Evolutionary conservation across 2,797 vertebrate genomes (phyloP).

Genomic region (Mus spretus): DNA sequence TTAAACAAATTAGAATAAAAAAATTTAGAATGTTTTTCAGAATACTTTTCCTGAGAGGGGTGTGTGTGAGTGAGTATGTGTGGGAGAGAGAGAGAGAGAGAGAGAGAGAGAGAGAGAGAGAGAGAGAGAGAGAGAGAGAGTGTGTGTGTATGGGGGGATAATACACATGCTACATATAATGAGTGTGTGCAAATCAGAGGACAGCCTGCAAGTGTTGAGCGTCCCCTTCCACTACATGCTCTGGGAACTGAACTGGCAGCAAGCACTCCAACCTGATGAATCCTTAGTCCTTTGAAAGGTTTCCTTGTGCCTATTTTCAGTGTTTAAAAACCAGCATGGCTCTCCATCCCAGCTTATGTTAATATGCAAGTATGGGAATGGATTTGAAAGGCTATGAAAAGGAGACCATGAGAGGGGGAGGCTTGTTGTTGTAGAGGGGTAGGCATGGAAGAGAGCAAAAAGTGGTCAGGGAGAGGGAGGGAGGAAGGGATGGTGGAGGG

Average conservation of each 20-base stretch:
- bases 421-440: not conserved
- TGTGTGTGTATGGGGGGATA: not conserved
- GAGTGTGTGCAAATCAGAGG: not conserved
- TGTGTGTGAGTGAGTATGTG: not conserved
- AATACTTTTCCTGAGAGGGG: not conserved
- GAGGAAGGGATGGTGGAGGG: not conserved
- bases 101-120: too few relatives aligned
- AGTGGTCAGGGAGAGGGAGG: not conserved
- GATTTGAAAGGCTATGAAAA: not conserved
- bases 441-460: not conserved
- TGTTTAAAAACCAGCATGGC: not conserved
- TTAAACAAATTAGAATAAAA: not conserved
- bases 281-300: not conserved
- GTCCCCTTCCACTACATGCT: not conserved
- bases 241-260: not conserved
- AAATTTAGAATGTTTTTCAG: conserved; percentile 44
- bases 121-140: too few relatives aligned
- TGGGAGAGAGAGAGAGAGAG: too few relatives aligned
- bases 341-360: not conserved
- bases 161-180: not conserved
- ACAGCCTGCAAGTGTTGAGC: not conserved
- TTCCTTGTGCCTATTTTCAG: not conserved
- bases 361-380: not conserved
- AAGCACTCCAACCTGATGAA: not conserved
- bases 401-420: not conserved